Conservation (phyloP, 2,797 vertebrate species). For the Anas bernieri region DNA sequence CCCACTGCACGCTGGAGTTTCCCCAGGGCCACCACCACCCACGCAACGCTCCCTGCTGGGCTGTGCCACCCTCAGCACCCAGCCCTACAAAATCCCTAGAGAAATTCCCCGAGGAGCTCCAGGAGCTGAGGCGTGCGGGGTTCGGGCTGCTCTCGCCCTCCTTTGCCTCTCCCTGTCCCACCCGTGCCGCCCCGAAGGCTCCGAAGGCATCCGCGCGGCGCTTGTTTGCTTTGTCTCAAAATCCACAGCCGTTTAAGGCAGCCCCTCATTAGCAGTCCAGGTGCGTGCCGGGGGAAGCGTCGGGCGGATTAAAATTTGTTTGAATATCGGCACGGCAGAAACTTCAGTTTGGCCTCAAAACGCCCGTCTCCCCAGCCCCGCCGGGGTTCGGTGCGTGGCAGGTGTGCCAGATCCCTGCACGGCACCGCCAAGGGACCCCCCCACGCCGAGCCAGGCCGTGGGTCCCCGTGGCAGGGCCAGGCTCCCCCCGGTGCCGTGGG, state of each 20-base stretch:
- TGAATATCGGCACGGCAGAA: conserved; percentile 70
- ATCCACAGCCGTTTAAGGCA: neutral
- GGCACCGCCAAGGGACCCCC: neutral
- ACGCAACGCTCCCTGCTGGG: accelerated
- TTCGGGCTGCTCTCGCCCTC: neutral
- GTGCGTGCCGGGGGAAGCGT: conserved; percentile 43
- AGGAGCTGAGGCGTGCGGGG: neutral
- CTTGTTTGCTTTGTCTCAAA: conserved; percentile 69
- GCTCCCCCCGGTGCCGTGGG: neutral
- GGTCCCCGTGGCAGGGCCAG: accelerated
- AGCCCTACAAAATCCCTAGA: neutral
- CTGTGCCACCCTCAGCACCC: neutral
- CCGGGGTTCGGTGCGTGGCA: neutral
- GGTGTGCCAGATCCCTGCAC: accelerated
- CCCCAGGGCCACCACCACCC: neutral
- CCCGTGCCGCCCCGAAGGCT: neutral
- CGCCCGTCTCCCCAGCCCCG: conserved; percentile 61
- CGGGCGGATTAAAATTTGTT: conserved; percentile 56
- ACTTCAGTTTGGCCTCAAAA: conserved; percentile 72
- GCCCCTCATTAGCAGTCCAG: conserved; percentile 70
- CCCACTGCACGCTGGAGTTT: accelerated
- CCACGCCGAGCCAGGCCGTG: neutral
- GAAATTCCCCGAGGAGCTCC: neutral
- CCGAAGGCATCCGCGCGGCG: conserved; percentile 49
- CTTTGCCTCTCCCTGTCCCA: conserved; percentile 52